Evolutionary conservation across 2,113 vertebrate species (phyloP), one percentile per base, ranked within the genome.

Genomic region (Seriola dumerili): DNA sequence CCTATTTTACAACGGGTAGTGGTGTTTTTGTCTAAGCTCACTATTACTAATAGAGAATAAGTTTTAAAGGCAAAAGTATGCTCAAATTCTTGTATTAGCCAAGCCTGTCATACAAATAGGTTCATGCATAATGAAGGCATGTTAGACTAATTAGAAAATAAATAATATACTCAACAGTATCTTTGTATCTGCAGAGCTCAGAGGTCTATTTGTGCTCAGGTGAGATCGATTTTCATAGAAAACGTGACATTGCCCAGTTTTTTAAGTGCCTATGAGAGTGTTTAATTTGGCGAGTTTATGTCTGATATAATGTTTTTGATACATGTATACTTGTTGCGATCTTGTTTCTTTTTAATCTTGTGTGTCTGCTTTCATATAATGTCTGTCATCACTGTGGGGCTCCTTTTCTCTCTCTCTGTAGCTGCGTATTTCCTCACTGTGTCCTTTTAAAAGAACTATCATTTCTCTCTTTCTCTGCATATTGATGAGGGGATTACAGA

Each of bases 401-500:
- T 32, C 14, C 5, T 29, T 58, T 16, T 29, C 4, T 58, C 23
- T 13, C 23, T 16, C n/a, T 52, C 1, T 11, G n/a, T 21, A 16
- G 59, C 32, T 59, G 42, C 3, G 1, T 23, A 7, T 38, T 14
- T 80, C 40, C 14, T 80, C 40, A 5, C 13, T 34, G 70, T 29
- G 42, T 52, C 11, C 34, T 38, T n/a, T 63, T n/a, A 14, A 50
- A 67, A 54, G 9, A 75, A 44, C 44, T 17, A 3, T 63, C 0
- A 14, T 76, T 46, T 63, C 57, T 19, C 36, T 25, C 55, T 10
- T 12, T 1, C 14, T 10, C 23, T 46, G 72, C 65, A 70, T 70
- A 46, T 76, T 21, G 64, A 70, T 46, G 34, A 57, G 21, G 5
- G 25, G 65, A 70, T 77, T 57, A 54, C 8, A 42, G 64, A 68